Conservation (phyloP, 1,140 invertebrate genomes). For the Saccostrea echinata region DNA sequence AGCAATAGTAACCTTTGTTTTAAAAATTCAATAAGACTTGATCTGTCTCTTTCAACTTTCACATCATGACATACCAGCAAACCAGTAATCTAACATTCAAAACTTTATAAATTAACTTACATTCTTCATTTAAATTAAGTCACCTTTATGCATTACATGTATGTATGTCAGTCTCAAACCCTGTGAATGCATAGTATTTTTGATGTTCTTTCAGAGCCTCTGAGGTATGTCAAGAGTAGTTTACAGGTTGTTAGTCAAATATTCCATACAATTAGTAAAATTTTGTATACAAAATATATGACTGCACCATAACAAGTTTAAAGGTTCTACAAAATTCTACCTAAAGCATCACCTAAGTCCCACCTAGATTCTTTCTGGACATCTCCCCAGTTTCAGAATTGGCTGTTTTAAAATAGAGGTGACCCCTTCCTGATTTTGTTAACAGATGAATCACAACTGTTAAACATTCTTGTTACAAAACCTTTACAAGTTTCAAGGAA, state of each 20-base stretch:
- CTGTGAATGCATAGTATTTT: not conserved
- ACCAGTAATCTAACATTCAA: not conserved
- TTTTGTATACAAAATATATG: too few relatives aligned
- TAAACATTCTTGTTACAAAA: constrained; percentile 21
- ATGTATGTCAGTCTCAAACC: not conserved
- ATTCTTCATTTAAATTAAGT: not conserved
- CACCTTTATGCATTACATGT: constrained; percentile 4
- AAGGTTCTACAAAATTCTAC: too few relatives aligned
- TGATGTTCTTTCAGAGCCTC: not conserved
- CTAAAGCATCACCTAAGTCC: not conserved
- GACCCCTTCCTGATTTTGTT: constrained; percentile 5
- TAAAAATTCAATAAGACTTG: not conserved
- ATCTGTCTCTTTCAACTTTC: too few relatives aligned
- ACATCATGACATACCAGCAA: too few relatives aligned
- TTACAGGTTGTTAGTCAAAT: too few relatives aligned
- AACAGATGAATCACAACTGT: constrained; percentile 17
- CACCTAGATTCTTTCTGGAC: not conserved
- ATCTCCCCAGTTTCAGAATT: not conserved
- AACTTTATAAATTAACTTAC: not conserved
- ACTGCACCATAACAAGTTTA: too few relatives aligned
- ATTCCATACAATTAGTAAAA: too few relatives aligned
- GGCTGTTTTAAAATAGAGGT: not conserved
- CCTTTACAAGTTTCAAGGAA: constrained; percentile 10
- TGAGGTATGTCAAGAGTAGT: not conserved
- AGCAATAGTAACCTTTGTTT: not conserved